Evolutionary conservation across 2,113 vertebrate species (phyloP).

Genomic region (pig (Sus scrofa)): T2T-Sscrofa CM000816.6:40453001-40453500

Average conservation of each 20-base stretch:
- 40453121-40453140: background rate
- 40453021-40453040: conserved; percentile 6
- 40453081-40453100: background rate
- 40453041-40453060: conserved; percentile 35
- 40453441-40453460: background rate
- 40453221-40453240: background rate
- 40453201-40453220: background rate
- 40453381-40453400: background rate
- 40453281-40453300: background rate
- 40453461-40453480: background rate
- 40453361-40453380: background rate
- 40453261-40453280: background rate
- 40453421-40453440: background rate
- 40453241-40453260: background rate
- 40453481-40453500: background rate
- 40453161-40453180: background rate
- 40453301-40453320: background rate
- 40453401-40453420: background rate
- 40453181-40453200: background rate
- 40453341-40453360: background rate
- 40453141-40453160: background rate
- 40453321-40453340: background rate
- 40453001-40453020: conserved; percentile 57
- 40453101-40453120: background rate
- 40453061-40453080: background rate